Percentiles rank a stretch among this genome's conserved stretches.
Conservation (phyloP, 2,888 invertebrate species). For the Loripinus fragilis region DNA sequence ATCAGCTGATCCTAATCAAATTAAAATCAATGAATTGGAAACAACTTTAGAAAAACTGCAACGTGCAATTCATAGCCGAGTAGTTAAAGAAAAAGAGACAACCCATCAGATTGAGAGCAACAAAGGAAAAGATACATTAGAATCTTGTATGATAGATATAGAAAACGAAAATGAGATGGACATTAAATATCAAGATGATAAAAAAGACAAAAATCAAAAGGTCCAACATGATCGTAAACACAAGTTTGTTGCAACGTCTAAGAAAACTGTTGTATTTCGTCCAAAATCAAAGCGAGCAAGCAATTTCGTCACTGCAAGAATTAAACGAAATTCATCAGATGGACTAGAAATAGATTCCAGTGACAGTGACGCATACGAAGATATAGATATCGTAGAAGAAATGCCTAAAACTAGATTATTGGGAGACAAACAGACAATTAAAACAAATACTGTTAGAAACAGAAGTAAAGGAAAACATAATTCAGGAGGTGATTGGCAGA, state of each 20-base stretch:
- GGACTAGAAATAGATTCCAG: background rate
- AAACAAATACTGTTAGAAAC: background rate
- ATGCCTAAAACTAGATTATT: background rate
- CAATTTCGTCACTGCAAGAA: background rate
- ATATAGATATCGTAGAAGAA: background rate
- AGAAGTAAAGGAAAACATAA: background rate
- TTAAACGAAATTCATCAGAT: background rate
- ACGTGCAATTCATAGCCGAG: background rate
- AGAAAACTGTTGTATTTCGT: background rate
- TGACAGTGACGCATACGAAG: background rate
- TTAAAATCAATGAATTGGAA: constrained; percentile 16
- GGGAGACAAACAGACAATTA: background rate
- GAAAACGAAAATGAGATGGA: background rate
- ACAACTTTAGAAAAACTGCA: background rate
- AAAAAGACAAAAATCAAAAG: background rate
- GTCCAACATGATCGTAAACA: background rate
- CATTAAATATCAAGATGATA: background rate
- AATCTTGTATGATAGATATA: background rate
- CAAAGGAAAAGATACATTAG: background rate
- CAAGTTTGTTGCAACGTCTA: background rate
- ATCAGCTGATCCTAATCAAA: background rate
- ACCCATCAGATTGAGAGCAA: background rate
- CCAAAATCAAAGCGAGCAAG: background rate
- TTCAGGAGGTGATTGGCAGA: background rate
- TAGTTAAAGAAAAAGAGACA: constrained; percentile 1